A percentile compares a stretch with the other conserved stretches of the same genome.
These are phyloP conservation scores for Microctenopoma steveboyesi DNA, from an alignment of 2,797 vertebrate genomes.

Conservation along the genomic window DNA sequence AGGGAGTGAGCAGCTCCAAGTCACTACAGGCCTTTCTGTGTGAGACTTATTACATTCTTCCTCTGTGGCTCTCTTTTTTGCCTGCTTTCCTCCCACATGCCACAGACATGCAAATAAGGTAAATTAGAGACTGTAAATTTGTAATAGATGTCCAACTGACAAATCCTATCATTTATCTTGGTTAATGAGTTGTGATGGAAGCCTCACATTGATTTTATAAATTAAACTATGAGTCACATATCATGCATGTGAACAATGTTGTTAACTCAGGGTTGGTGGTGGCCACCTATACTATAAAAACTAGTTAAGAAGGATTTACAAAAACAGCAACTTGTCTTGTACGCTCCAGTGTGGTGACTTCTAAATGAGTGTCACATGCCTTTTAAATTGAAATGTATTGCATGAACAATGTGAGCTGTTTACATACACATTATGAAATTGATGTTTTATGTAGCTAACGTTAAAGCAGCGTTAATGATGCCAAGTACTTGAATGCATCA, in stretches of 20 bases:
- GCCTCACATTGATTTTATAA: slow-evolving; percentile 28
- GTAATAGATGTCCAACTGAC: slow-evolving; percentile 21
- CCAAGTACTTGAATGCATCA: slow-evolving; percentile 34
- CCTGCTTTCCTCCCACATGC: slow-evolving; percentile 25
- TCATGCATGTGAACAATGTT: slow-evolving; percentile 12
- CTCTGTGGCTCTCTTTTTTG: slow-evolving; percentile 4
- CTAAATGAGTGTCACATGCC: slow-evolving; percentile 19
- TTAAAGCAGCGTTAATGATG: slow-evolving; percentile 44
- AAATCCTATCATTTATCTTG: slow-evolving; percentile 34
- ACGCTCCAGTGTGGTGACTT: background rate
- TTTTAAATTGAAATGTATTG: background rate
- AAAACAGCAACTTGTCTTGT: background rate
- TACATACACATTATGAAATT: slow-evolving; percentile 26
- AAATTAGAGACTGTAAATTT: slow-evolving; percentile 23
- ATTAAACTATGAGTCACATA: slow-evolving; percentile 11
- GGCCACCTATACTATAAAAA: slow-evolving; percentile 4
- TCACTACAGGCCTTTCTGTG: slow-evolving; percentile 41
- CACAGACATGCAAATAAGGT: slow-evolving; percentile 43
- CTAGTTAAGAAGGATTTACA: slow-evolving; percentile 1
- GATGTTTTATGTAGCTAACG: slow-evolving; percentile 40
- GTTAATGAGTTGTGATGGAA: slow-evolving; percentile 28
- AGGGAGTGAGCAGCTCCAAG: slow-evolving; percentile 38
- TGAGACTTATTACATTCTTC: slow-evolving; percentile 33
- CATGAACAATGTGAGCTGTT: slow-evolving; percentile 33
- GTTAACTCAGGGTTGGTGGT: background rate